phyloP scores from a whole-genome alignment of 2,797 vertebrate species.

The Parauchenoglanis ngamensis region DNA sequence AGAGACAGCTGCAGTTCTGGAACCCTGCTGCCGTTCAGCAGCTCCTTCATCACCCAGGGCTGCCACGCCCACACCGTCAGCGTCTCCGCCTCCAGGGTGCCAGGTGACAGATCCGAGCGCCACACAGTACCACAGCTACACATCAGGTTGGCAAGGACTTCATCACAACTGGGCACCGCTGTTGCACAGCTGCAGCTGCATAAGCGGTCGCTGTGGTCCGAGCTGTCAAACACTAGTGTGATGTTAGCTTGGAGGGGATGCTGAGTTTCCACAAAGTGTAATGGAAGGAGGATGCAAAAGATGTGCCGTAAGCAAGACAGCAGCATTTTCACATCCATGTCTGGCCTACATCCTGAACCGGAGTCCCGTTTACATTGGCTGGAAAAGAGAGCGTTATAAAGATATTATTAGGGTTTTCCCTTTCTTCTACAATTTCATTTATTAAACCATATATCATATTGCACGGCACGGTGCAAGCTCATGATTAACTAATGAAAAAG shows the following conservation, averaged over 20 bases:
- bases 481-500: background rate
- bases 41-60: constrained; percentile 65
- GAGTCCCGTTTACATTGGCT: constrained; percentile 1
- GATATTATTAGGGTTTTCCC: background rate
- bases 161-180: constrained; percentile 60
- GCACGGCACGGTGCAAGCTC: background rate
- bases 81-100: constrained; percentile 40
- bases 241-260: constrained; percentile 43
- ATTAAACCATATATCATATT: background rate
- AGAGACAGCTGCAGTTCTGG: constrained; percentile 65
- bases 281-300: constrained; percentile 12
- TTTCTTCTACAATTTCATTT: background rate
- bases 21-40: constrained; percentile 66
- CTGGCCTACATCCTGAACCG: constrained; percentile 33
- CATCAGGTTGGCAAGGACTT: constrained; percentile 63
- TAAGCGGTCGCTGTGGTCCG: constrained; percentile 55
- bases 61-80: constrained; percentile 67
- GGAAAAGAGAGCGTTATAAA: background rate
- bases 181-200: constrained; percentile 70
- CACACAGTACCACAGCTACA: constrained; percentile 65
- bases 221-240: constrained; percentile 66
- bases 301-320: constrained; percentile 20
- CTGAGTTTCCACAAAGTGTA: background rate
- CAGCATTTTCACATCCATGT: constrained; percentile 28
- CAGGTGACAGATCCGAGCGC: constrained; percentile 57